Base-by-base conservation (phyloP, 2,113 vertebrate species). In the Campylomormyrus tamandua region DNA sequence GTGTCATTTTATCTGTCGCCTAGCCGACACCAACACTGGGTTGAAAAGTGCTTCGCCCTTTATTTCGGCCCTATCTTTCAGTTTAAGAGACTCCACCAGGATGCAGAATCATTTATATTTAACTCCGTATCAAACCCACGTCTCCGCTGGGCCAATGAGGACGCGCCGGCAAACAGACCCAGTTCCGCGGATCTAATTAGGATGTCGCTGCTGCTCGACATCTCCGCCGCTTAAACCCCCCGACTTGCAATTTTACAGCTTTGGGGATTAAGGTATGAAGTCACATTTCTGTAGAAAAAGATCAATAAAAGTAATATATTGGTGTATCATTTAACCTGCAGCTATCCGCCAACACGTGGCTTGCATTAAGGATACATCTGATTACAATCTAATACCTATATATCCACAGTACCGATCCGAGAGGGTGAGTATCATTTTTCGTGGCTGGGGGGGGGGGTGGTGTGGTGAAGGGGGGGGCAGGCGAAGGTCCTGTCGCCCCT, bases 281-380 rank as follows among this genome's bases (percentile, higher is more conserved):
- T 92, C 92, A 93, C 94, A 95, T 94, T 95, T 95, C 91, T 92
- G 90, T 93, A 93, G 91, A 91, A 94, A 94, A 95, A 95, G 93
- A 95, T 97, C 96, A 97, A 97, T 96, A 97, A 97, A 96, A 92
- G 92, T 96, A 95, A 96, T 96, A 95, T 95, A 96, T 94, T 94
- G 95, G 93, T 93, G 94, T 93, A 96, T 95, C 94, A 93, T 89
- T 93, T 95, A 93, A 95, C 94, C 94, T 93, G 91, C 90, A 83
- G 91, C 92, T 94, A 94, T 94, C 92, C 92, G 93, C 94, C 92
- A 93, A 92, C 95, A 96, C 96, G 97, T 97, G 95, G 94, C 93
- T 90, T 93, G 92, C 90, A 94, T 96, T 97, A 93, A 93, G 94
- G 94, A 94, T 94, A 96, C 95, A 97, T 96, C 93, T 95, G 96